These are phyloP conservation scores for Illadopsis cleaveri DNA, from an alignment of 2,113 vertebrate genomes.

Conservation along the genomic window DNA sequence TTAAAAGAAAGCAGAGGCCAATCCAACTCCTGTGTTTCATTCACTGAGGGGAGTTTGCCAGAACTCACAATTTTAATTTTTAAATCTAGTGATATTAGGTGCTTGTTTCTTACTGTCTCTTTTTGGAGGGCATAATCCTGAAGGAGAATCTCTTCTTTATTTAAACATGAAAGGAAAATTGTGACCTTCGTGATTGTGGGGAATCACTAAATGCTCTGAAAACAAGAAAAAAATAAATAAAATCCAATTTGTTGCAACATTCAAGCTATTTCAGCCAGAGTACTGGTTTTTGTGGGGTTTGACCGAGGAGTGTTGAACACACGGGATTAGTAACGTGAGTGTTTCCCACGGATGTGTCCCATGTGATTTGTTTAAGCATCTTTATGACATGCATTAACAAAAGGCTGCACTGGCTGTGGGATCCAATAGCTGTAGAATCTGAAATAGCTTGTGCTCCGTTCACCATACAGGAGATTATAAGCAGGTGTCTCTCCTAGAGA, in stretches of 20 bases:
- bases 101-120: neutral
- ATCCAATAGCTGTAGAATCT: neutral
- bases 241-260: neutral
- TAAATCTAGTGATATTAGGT: neutral
- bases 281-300: neutral
- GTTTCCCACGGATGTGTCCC: neutral
- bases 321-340: neutral
- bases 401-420: neutral
- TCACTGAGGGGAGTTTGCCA: neutral
- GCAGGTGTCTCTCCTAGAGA: conserved; percentile 47
- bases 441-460: neutral
- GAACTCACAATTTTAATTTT: neutral
- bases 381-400: neutral
- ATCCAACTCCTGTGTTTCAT: neutral
- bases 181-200: neutral
- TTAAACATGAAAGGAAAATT: neutral
- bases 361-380: neutral
- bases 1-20: neutral
- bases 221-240: conserved; percentile 15
- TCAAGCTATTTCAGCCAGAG: neutral
- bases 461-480: neutral
- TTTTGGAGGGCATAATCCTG: neutral
- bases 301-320: neutral
- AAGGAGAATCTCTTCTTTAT: neutral
- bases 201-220: conserved; percentile 8